Evolutionary conservation across 2,797 vertebrate species (phyloP).

Genomic region (Malurus leucopterus): DNA sequence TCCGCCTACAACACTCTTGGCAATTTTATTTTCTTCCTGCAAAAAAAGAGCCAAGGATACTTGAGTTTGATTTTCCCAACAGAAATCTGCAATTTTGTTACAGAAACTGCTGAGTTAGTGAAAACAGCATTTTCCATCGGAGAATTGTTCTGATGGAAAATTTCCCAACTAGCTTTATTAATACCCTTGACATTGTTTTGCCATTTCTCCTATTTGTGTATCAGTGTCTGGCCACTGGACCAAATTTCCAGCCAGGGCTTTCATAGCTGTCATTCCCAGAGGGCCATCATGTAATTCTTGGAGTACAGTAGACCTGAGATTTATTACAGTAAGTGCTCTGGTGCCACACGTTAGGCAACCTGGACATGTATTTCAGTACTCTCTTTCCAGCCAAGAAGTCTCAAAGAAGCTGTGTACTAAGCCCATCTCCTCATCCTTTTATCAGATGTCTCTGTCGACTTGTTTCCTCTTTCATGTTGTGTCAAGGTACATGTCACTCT

Average conservation of each 20-base stretch:
- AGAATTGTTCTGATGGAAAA: conserved; percentile 50
- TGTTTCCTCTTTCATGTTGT: not conserved
- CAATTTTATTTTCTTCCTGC: not conserved
- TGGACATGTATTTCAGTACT: conserved; percentile 26
- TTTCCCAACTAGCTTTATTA: conserved; percentile 55
- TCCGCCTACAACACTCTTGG: rapidly evolving
- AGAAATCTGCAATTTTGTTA: conserved; percentile 37
- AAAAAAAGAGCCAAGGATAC: conserved; percentile 12
- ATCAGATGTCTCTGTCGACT: not conserved
- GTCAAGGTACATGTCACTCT: not conserved
- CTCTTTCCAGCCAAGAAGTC: conserved; percentile 10
- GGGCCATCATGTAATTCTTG: conserved; percentile 48
- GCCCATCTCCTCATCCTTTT: not conserved
- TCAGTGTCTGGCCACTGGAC: conserved; percentile 24
- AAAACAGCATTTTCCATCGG: conserved; percentile 24
- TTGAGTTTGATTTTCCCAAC: conserved; percentile 29
- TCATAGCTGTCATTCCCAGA: conserved; percentile 21
- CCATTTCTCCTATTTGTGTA: conserved; percentile 41
- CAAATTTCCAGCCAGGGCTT: conserved; percentile 31
- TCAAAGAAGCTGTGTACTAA: not conserved
- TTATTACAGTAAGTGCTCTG: conserved; percentile 40
- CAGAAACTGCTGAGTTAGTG: conserved; percentile 44
- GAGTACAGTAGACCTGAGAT: conserved; percentile 52
- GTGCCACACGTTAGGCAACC: conserved; percentile 59
- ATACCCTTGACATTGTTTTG: conserved; percentile 62